Base-by-base conservation (phyloP, 2,888 invertebrate species). In the Tachina lurida region DNA sequence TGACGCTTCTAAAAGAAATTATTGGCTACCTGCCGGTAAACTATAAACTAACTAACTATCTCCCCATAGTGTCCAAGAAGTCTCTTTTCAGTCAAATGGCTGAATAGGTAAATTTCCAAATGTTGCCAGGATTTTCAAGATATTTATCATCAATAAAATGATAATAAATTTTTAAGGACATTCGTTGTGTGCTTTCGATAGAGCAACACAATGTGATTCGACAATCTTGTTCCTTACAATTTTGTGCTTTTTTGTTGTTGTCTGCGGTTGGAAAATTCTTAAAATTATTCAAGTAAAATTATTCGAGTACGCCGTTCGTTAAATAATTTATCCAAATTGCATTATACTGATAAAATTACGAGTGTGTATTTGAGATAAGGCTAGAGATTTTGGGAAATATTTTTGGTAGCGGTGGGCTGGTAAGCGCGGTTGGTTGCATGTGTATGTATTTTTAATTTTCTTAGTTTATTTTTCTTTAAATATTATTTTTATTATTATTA, bases 91-190 rank as follows among this genome's bases (percentile, higher is more conserved):
- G 31, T 31, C 7, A 31, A 31, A 7, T 31, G 5, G 31, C 7
- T 31, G 31, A 31, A 31, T 0, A 31, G 7, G 1, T 31, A 31
- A 31, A 31, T 7, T 31, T 31, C 1, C 31, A 31, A 31, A 31
- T 31, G 31, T 31, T 31, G 31, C 31, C 31, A 31, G 31, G 31
- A 7, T 31, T 31, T n/a, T 7, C 7, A 31, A 31, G 31, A 31
- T 84, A 81, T 82, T 81, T 78, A 60, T 82, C 73, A 67, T 75
- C 78, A 85, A 85, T 74, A 85, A 81, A 77, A 74, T 79, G 70
- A 78, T 68, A 84, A 76, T 76, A 81, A 49, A 68, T 68, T 58
- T 45, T 65, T 62, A 52, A 78, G 62, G 74, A 70, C 19, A 13
- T 31, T 31, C 31, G 31, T 41, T 58, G 3, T 71, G 63, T 58